Evolutionary conservation across 2,113 vertebrate species (phyloP).

Genomic region (Phycodurus eques): DNA sequence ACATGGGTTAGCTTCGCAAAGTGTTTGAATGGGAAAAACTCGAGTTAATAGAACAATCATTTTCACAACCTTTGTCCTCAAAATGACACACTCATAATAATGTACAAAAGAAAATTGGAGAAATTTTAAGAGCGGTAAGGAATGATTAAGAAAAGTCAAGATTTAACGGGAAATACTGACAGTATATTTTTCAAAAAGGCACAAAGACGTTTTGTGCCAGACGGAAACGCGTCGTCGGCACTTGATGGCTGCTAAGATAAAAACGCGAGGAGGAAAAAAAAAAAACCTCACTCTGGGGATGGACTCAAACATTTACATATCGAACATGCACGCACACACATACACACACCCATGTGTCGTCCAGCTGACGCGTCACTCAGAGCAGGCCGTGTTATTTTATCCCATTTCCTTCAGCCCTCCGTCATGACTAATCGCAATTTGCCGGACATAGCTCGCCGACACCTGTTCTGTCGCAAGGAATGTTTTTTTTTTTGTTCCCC

Average conservation of each 20-base stretch:
- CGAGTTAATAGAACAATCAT: conserved; percentile 77
- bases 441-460: conserved; percentile 62
- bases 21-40: conserved; percentile 66
- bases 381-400: conserved; percentile 69
- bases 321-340: conserved; percentile 4
- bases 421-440: conserved; percentile 75
- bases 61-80: conserved; percentile 59
- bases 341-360: conserved; percentile 32
- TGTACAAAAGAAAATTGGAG: conserved; percentile 62
- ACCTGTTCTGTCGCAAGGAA: conserved; percentile 71
- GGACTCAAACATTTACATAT: conserved; percentile 19
- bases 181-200: conserved; percentile 24
- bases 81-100: conserved; percentile 63
- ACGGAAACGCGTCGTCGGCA: conserved; percentile 50
- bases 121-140: neutral
- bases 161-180: conserved; percentile 27
- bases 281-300: neutral
- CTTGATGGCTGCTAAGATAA: conserved; percentile 46
- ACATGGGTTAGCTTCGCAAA: conserved; percentile 90
- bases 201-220: neutral
- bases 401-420: conserved; percentile 68
- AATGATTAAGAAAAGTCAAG: neutral
- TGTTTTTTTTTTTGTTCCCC: conserved; percentile 34
- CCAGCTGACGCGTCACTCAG: conserved; percentile 74
- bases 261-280: conserved; percentile 9